These are phyloP conservation scores for Alectoris magna DNA, from an alignment of 2,797 vertebrate species.

Conservation along the genomic window DNA sequence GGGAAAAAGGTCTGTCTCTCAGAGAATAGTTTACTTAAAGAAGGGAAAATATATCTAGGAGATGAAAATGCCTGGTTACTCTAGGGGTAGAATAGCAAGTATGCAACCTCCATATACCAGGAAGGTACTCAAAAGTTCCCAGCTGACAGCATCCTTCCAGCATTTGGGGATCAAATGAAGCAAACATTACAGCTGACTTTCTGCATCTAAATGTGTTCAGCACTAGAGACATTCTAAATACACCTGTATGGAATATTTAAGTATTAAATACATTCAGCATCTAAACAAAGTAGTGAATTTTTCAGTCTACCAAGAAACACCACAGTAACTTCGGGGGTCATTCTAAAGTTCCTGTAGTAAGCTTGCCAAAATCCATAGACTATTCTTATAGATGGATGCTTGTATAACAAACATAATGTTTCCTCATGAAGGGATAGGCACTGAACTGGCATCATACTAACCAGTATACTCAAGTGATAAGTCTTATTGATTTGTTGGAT, in stretches of 20 bases:
- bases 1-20: not conserved
- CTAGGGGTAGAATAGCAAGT: not conserved
- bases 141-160: not conserved
- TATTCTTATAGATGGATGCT: not conserved
- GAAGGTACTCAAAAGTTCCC: not conserved
- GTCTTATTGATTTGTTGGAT: not conserved
- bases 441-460: not conserved
- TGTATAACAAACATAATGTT: not conserved
- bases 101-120: not conserved
- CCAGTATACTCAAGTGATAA: not conserved
- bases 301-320: not conserved
- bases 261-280: not conserved
- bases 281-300: not conserved
- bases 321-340: not conserved
- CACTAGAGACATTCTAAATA: not conserved
- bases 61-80: not conserved
- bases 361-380: not conserved
- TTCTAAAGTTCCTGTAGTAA: not conserved
- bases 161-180: not conserved
- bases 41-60: not conserved
- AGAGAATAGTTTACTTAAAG: not conserved
- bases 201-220: not conserved
- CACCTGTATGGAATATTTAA: rapidly evolving
- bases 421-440: not conserved
- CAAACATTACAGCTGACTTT: not conserved